Base-by-base conservation (phyloP, 2,888 invertebrate species). In the Rotaria macrura region DNA sequence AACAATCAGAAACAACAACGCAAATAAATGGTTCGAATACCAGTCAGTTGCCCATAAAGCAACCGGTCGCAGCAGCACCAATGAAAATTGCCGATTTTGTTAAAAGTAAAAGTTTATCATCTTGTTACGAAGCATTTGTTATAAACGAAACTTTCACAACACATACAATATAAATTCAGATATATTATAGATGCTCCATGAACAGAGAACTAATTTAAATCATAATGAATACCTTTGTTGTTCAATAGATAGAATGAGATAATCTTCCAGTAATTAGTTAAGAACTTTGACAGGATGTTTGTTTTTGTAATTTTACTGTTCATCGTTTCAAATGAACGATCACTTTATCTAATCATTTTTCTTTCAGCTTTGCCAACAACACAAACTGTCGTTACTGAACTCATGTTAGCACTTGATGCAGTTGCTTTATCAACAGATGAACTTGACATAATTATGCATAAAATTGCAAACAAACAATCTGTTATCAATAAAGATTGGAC, bases 361-460 rank as follows among this genome's bases (percentile, higher is more conserved):
- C 38, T 65, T 43, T n/a, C 43, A 79, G 79, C 79, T n/a, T 43
- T 79, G 25, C 79, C 79, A 12, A 79, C 79, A 40, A n/a, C 79
- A n/a, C 79, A 79, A 43, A 12, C 43, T 43, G 79, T 79, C 14
- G 79, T 79, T 43, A 79, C 79, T n/a, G 79, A 79, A 25, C 43
- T 79, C 4, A 79, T 79, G 79, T 79, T n/a, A 43, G 79, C 79
- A 43, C 43, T 79, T n/a, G 79, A 79, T 79, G 43, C 79, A 79
- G 25, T 79, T 43, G 25, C 79, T 43, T 79, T 79, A 79, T 43
- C 79, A n/a, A 43, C 40, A 12, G 43, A 43, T 43, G 79, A 79
- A 79, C n/a, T 79, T 12, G 43, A 79, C 17, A 43, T 79, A 43
- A 79, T 79, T 12, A 79, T 79, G 79, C 43, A 79, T n/a, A 79